Evolutionary conservation across 2,797 vertebrate genomes (phyloP), one percentile per base, ranked within the genome.

Genomic region (Enteromius treurensis): DNA sequence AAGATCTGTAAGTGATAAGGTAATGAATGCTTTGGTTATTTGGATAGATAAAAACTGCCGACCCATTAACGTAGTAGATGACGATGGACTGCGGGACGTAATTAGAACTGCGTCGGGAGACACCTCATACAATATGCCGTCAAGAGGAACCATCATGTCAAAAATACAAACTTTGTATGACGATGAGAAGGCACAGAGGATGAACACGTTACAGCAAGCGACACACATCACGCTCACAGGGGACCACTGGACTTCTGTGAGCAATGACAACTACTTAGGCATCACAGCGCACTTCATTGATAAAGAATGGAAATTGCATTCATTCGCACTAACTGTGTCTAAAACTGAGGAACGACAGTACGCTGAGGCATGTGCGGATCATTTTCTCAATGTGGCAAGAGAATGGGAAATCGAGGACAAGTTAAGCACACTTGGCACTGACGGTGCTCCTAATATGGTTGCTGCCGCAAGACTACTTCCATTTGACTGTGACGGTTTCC

Each of bases 21-120:
- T 80, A 80, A 80, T 11, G 17, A 26, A n/a, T 53, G 65, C 78
- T 80, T 40, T 80, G 13, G 49, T 17, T 71, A 53, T 15, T 34
- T 80, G 49, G 67, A 60, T 58, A 21, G 79, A 67, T 71, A 80
- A 70, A 58, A 58, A 80, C 51, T 80, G 79, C n/a, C 11, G n/a
- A 14, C 79, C 65, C 14, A n/a, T 80, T 53, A 80, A 40, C 49
- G 53, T 69, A 13, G 26, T 80, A 37, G 45, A 80, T 13, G 78
- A 69, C 23, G 26, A 68, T 53, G 65, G 78, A 68, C 65, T 80
- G 29, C 2, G 42, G 21, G 64, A 80, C 13, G n/a, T 68, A 3
- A 80, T 80, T 40, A 11, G 47, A 40, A 55, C 3, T 47, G 77
- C 60, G n/a, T 67, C 60, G 15, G 37, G 77, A 67, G 77, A 79